Percentiles rank a stretch among this genome's conserved stretches.
phyloP scores from a whole-genome alignment of 2,888 invertebrate genomes.

The Acanthoscelides obtectus region DNA sequence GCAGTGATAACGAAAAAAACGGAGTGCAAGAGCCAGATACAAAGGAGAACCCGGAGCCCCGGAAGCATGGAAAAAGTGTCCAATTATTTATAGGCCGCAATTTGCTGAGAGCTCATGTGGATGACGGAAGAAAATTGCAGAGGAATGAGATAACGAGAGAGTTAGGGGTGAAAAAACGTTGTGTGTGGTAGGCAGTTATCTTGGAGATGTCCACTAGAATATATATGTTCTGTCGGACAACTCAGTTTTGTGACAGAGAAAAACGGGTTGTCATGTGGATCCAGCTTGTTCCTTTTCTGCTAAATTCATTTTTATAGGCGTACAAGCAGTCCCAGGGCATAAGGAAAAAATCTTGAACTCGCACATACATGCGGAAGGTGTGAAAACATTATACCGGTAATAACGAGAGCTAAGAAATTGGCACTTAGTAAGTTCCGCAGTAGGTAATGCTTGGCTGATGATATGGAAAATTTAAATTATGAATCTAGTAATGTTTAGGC shows the following conservation, averaged over 20 bases:
- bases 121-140: neutral
- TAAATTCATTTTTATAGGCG: too few relatives aligned
- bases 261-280: neutral
- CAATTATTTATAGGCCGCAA: neutral
- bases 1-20: neutral
- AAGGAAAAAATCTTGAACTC: too few relatives aligned
- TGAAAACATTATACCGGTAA: too few relatives aligned
- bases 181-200: neutral
- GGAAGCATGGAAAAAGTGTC: neutral
- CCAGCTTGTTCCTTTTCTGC: too few relatives aligned
- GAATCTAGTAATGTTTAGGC: too few relatives aligned
- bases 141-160: neutral
- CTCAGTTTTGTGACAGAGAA: neutral
- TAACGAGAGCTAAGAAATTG: too few relatives aligned
- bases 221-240: neutral
- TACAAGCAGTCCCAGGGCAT: too few relatives aligned
- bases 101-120: neutral
- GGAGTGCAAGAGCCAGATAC: neutral
- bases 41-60: neutral
- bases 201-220: neutral
- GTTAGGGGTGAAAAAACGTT: neutral
- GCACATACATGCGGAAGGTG: too few relatives aligned
- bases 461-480: too few relatives aligned
- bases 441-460: too few relatives aligned
- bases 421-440: too few relatives aligned